Conservation (phyloP, 2,113 vertebrate genomes). For the Crotalus helleri region DNA sequence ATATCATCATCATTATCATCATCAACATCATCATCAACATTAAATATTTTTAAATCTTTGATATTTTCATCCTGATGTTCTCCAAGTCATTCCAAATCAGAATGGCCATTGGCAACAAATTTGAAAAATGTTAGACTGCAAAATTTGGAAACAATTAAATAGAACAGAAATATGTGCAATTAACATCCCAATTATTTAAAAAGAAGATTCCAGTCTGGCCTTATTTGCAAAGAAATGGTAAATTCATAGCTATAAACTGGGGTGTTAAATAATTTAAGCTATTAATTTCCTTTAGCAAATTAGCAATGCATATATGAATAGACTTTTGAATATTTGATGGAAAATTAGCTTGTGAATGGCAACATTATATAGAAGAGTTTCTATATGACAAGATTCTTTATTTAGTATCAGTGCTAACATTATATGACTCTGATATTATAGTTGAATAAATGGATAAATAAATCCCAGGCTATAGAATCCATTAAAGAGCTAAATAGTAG, state of each 20-base stretch:
- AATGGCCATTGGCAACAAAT: not conserved
- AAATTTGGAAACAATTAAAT: constrained; percentile 34
- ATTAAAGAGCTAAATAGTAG: constrained; percentile 48
- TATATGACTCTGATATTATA: constrained; percentile 44
- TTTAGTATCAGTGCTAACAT: constrained; percentile 20
- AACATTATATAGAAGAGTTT: constrained; percentile 11
- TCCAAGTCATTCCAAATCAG: not conserved
- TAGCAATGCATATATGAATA: constrained; percentile 29
- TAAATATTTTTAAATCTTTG: constrained; percentile 52
- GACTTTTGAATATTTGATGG: constrained; percentile 40
- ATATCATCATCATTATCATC: no score
- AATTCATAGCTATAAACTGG: constrained; percentile 34
- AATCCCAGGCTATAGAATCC: constrained; percentile 21
- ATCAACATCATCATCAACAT: constrained; percentile 44
- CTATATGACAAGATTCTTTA: constrained; percentile 27
- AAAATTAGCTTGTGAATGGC: constrained; percentile 24
- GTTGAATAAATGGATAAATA: constrained; percentile 44
- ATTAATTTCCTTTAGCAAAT: constrained; percentile 54
- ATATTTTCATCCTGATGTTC: not conserved
- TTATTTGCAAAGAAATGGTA: constrained; percentile 35
- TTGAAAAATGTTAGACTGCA: not conserved
- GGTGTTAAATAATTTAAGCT: constrained; percentile 54
- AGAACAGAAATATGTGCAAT: constrained; percentile 46
- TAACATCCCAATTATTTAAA: constrained; percentile 50
- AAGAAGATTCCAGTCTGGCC: constrained; percentile 1